Percentiles rank a stretch among this genome's conserved stretches.
phyloP scores from a whole-genome alignment of 2,888 invertebrate genomes.

The Agrochola litura region DNA sequence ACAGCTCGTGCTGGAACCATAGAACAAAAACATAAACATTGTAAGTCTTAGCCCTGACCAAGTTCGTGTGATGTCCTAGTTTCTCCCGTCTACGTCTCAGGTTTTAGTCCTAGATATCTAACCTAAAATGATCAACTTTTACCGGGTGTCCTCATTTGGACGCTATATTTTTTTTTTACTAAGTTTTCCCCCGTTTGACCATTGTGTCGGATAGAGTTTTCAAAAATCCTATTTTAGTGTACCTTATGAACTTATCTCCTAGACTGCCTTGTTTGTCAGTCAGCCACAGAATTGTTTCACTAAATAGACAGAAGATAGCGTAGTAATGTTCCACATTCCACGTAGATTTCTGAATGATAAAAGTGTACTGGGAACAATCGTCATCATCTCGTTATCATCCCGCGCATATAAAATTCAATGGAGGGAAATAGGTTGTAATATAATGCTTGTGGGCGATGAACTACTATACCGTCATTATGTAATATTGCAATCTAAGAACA shows the following conservation, averaged over 20 bases:
- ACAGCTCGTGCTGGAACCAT: conserved; percentile 16
- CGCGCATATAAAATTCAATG: conserved; percentile 57
- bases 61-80: conserved; percentile 14
- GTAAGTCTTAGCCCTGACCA: conserved; percentile 29
- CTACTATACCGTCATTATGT: conserved; percentile 47
- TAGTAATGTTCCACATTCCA: conserved; percentile 1
- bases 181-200: neutral
- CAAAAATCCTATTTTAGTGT: neutral
- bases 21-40: conserved; percentile 28
- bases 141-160: neutral
- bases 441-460: conserved; percentile 57
- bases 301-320: neutral
- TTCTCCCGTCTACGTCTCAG: neutral
- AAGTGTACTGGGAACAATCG: conserved; percentile 32
- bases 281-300: neutral
- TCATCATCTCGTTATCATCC: conserved; percentile 56
- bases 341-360: conserved; percentile 5
- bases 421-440: conserved; percentile 53
- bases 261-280: too few species aligned
- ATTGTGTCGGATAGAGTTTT: neutral
- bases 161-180: too few species aligned
- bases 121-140: conserved; percentile 5
- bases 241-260: neutral
- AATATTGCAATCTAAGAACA: conserved; percentile 41
- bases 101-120: conserved; percentile 11